phyloP scores from a whole-genome alignment of 2,113 vertebrate species.

The Columba livia region DNA sequence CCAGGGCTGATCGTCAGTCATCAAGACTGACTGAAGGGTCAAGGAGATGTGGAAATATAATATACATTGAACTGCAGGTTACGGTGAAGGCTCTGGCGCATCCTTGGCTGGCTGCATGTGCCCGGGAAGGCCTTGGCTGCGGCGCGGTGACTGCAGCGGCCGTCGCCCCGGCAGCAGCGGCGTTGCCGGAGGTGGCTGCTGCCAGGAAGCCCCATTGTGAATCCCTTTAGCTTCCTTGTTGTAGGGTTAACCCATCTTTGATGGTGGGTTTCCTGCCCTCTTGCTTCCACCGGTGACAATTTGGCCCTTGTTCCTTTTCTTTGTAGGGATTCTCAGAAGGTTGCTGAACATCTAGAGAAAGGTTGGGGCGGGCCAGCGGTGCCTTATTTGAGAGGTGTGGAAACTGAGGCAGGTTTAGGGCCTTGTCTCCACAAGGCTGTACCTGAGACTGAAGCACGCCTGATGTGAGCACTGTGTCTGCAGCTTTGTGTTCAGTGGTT shows the following conservation, averaged over 20 bases:
- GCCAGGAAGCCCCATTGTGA: not conserved
- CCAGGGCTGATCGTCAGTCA: not conserved
- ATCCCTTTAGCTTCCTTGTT: not conserved
- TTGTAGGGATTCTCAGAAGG: not conserved
- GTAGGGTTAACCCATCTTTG: not conserved
- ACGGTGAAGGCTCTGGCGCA: not conserved
- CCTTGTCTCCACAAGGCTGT: not conserved
- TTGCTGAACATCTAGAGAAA: not conserved
- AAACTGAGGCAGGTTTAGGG: not conserved
- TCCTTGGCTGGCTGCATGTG: conserved; percentile 39
- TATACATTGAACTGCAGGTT: not conserved
- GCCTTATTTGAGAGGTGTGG: not conserved
- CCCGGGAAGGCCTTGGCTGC: not conserved
- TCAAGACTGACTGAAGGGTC: not conserved
- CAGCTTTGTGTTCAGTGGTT: too few relatives aligned
- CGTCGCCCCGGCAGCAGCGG: conserved; percentile 28
- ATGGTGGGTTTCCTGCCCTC: not conserved
- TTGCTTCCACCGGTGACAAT: not conserved
- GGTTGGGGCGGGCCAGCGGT: not conserved
- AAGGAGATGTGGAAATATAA: not conserved
- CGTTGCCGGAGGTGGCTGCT: not conserved
- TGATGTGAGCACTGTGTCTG: too few relatives aligned
- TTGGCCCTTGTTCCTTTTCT: not conserved
- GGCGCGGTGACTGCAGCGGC: not conserved
- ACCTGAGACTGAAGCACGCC: too few relatives aligned